Base-by-base conservation (phyloP, 2,888 invertebrate species). In the Exephanes ischioxanthus region DNA sequence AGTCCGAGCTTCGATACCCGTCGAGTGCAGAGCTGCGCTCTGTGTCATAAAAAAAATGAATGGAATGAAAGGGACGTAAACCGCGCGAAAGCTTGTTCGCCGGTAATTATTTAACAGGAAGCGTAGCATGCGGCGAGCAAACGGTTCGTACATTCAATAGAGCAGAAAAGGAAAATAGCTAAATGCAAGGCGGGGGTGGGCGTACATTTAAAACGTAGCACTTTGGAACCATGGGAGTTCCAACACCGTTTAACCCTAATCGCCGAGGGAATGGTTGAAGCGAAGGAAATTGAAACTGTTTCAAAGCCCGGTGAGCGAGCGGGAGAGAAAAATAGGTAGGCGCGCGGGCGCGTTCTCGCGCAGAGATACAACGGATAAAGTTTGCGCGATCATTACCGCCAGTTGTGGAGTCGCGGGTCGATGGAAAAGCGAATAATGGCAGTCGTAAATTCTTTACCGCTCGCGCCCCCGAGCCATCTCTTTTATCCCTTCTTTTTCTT, bases 401-500 rank as follows among this genome's bases (percentile, higher is more conserved):
- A 78, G 83, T 68, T 85, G 83, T 51, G 79, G 63, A 80, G 73
- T 61, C 76, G 68, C 58, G 53, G 85, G 72, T 86, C 86, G 84
- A 85, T 82, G 82, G 76, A 82, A 80, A 80, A 37, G 70, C 79
- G 79, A 85, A 86, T 86, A 85, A 85, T 86, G 80, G 84, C 84
- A 80, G 83, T 83, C 77, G 86, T 86, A 86, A 86, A 83, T 86
- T 83, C 83, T 86, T 86, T 80, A 83, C 86, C 73, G 45, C 73
- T 67, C 58, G 83, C 68, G 48, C 70, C 66, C 80, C 71, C 75
- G 76, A 80, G 58, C 68, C 45, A 58, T n/a, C 68, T 72, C 61
- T 26, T 76, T 66, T 63, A 61, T 45, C 66, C 51, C 66, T 55
- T 53, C 75, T n/a, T 37, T 16, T 37, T 16, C n/a, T 16, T 61